Evolutionary conservation across 2,113 vertebrate species (phyloP).

Genomic region (Poicephalus meyeri): DNA sequence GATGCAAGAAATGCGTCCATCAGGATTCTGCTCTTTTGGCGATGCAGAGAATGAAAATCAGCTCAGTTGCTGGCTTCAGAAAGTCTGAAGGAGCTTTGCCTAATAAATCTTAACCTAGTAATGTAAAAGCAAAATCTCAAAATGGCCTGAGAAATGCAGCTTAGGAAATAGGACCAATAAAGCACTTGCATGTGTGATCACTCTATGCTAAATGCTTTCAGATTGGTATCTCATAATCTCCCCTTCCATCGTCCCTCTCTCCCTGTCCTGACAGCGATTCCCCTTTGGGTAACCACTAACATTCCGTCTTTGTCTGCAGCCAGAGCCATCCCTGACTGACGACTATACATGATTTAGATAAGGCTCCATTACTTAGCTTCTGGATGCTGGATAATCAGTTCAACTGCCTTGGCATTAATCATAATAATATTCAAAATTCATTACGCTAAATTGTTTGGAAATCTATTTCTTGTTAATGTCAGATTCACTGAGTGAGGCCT

Average conservation of each 20-base stretch:
- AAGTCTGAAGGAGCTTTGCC: background rate
- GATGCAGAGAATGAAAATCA: background rate
- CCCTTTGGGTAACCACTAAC: background rate
- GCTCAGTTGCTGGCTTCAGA: background rate
- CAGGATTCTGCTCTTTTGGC: background rate
- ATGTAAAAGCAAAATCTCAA: conserved; percentile 9
- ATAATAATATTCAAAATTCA: conserved; percentile 75
- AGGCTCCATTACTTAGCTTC: conserved; percentile 27
- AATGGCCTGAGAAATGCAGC: conserved; percentile 2
- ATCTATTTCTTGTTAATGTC: conserved; percentile 77
- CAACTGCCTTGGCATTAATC: conserved; percentile 40
- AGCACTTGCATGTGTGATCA: background rate
- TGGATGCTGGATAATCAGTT: conserved; percentile 41
- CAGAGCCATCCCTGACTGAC: background rate
- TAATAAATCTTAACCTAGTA: background rate
- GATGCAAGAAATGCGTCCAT: background rate
- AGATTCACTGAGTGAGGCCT: conserved; percentile 30
- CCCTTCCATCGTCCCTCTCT: background rate
- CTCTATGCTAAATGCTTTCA: background rate
- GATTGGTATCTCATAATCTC: background rate
- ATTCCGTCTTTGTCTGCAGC: background rate
- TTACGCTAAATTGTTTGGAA: conserved; percentile 74
- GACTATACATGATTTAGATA: background rate
- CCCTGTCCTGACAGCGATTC: background rate
- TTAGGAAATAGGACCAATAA: conserved; percentile 16